Percentiles rank a stretch among this genome's conserved stretches.
Conservation (phyloP, 1,140 invertebrate species). For the Aphaenogaster ashmeadi region DNA sequence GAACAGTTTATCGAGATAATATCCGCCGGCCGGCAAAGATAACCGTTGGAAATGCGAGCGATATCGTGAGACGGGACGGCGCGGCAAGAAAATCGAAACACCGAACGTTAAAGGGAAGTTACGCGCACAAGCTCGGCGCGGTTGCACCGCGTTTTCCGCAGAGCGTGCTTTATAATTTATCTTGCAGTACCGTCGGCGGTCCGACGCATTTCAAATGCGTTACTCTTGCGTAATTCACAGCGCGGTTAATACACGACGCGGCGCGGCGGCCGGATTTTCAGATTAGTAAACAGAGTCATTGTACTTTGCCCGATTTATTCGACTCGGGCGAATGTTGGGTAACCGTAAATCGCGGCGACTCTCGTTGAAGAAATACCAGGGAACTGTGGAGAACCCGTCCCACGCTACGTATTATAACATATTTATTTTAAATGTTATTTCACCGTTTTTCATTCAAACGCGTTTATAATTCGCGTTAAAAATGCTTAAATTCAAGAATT, state of each 20-base stretch:
- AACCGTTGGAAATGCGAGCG: neutral
- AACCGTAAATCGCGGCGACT: neutral
- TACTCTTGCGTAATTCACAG: constrained; percentile 36
- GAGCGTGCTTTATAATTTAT: constrained; percentile 11
- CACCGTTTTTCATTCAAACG: neutral
- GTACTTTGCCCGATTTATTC: constrained; percentile 30
- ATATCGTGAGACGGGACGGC: neutral
- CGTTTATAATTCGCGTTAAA: neutral
- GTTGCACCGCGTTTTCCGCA: neutral
- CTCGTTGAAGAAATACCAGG: neutral
- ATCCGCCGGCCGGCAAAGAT: neutral
- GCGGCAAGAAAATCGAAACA: neutral
- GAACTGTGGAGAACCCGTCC: neutral
- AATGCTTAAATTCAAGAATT: neutral
- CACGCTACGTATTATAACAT: neutral
- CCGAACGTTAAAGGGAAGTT: neutral
- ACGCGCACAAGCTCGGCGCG: neutral
- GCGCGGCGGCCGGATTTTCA: constrained; percentile 16
- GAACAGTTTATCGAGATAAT: constrained; percentile 36
- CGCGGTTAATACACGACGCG: constrained; percentile 8
- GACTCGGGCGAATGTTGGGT: neutral
- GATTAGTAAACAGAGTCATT: constrained; percentile 41
- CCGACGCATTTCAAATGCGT: constrained; percentile 14
- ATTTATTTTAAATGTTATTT: neutral
- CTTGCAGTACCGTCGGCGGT: neutral